Base-by-base conservation (phyloP, 2,113 vertebrate genomes). In the Aegithalos caudatus region DNA sequence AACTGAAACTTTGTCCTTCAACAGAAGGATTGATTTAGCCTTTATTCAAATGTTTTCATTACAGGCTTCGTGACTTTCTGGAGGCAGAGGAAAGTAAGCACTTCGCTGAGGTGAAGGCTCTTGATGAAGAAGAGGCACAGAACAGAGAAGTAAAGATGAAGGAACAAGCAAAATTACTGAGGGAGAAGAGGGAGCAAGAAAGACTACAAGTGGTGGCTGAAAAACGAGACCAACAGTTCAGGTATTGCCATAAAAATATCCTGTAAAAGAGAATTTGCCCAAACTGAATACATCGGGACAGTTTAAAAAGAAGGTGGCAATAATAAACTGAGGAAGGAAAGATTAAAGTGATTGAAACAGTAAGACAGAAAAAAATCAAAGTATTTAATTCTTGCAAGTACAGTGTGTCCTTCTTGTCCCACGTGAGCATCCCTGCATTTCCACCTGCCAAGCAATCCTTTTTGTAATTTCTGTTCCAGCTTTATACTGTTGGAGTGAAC, bases 191-290 rank as follows among this genome's bases (percentile, higher is more conserved):
- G 82, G 99, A 99, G 93, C 96, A 94, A 11, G 98, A 99, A 24
- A 97, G 98, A 47, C 96, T 98, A 86, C 92, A 97, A 29, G 48
- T 99, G 57, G 98, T 98, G 60, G 96, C 98, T 48, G 97, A 98
- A 53, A 99, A 99, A 80, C 90, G 97, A 86, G 99, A 99, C 6
- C 99, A 99, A 83, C 98, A 98, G 29, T 99, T 99, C 98, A 98
- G 98, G 99, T 99, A 98, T 84, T 35, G 15, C 64, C 51, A 23
- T 53, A 35, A 58, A 65, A 37, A 45, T 64, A 25, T 4, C 10
- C 56, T 56, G 35, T 4, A 14, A 78, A 65, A 71, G 7, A 82
- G 70, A 61, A 69, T n/a, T 76, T 89, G 17, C 20, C 23, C 23
- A 3, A 25, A 50, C 28, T 70, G 78, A 70, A 80, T 80, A 48